Evolutionary conservation across 1,140 invertebrate species (phyloP), one percentile per base, ranked within the genome.

Genomic region (Drepana arcuata): DNA sequence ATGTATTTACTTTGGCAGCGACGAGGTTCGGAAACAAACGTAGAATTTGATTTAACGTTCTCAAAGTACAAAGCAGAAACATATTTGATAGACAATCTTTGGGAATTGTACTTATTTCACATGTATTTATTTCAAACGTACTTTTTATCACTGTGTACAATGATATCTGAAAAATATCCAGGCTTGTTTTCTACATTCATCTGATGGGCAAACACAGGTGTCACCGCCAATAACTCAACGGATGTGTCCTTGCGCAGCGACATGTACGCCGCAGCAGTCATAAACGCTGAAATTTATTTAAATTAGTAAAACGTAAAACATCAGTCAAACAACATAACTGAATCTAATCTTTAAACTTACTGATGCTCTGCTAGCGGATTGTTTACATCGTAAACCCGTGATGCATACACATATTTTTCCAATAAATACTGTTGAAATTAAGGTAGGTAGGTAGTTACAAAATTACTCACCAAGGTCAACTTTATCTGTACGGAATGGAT

Each of bases 131-230:
- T 57, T 57, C 59, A 32, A 47, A 45, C 80, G 75, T 80, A 88
- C 88, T 75, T 85, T 51, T 86, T 84, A 56, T 87, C 84, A 23
- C 66, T 66, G 51, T 88, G 86, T 31, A 88, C 84, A 7, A 89
- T 88, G 14, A 90, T 63, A 51, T 90, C 88, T 9, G 86, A 83
- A 55, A 84, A 89, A 56, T 87, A 88, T 41, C 88, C 86, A 4
- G 86, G 77, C 46, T 73, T 74, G 40, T 82, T 78, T 42, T 82
- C 66, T 2, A 74, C 62, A 36, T 86, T 85, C 57, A 84, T 85
- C 12, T 81, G 71, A 56, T 90, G 88, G 1, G 67, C 67, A 58
- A 87, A 87, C 3, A 89, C 74, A 3, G 88, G 80, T 7, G 86
- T 86, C 2, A 88, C 84, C 6, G 85, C 83, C 16, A 89, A 65